These are phyloP conservation scores for Pseudorasbora parva DNA, from an alignment of 2,113 vertebrate genomes.

Conservation along the genomic window DNA sequence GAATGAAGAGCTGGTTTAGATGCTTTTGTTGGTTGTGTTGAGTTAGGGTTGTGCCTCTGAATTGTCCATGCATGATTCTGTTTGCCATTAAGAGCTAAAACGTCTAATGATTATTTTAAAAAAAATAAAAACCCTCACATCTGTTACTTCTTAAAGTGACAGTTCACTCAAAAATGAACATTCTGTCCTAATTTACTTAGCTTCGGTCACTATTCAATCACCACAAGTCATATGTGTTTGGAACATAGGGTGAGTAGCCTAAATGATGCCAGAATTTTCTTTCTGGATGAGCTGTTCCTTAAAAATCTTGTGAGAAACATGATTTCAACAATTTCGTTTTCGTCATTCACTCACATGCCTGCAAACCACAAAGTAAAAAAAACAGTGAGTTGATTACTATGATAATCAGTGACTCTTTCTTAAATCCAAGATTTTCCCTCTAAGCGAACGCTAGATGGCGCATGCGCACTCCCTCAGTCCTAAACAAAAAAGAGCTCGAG, in stretches of 20 bases:
- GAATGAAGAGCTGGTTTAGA: constrained; percentile 40
- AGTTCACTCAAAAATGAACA: background rate
- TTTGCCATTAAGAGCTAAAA: background rate
- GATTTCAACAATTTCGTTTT: background rate
- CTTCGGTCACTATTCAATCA: too few species aligned
- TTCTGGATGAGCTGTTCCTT: background rate
- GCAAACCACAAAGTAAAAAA: background rate
- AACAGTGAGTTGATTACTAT: background rate
- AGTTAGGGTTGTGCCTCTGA: background rate
- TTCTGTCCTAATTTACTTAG: background rate
- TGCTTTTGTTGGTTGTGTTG: constrained; percentile 39
- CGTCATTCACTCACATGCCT: background rate
- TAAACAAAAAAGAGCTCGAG: background rate
- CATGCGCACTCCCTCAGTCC: constrained; percentile 36
- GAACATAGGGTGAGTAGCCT: background rate
- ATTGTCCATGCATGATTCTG: background rate
- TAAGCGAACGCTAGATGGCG: constrained; percentile 59
- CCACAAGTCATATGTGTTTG: background rate
- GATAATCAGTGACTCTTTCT: background rate
- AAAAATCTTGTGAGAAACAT: background rate
- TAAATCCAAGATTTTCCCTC: background rate
- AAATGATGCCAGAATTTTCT: background rate
- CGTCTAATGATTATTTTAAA: background rate
- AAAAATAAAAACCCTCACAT: background rate
- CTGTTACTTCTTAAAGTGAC: background rate